Evolutionary conservation across 2,797 vertebrate genomes (phyloP).

Genomic region (Antrozous pallidus): DNA sequence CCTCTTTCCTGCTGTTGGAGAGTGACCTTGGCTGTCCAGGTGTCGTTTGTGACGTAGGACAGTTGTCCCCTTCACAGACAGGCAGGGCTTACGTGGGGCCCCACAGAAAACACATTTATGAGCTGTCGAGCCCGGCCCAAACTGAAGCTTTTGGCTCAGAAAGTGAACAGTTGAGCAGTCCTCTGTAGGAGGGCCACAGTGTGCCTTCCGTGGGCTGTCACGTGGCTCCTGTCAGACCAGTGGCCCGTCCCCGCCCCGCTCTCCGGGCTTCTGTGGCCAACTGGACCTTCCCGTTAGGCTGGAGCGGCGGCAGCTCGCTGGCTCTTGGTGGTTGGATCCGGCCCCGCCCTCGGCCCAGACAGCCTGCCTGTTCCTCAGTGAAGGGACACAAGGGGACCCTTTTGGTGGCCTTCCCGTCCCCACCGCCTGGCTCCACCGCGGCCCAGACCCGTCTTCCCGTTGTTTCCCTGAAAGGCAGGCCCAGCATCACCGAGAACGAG

Average conservation of each 20-base stretch:
- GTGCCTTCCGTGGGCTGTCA: background rate
- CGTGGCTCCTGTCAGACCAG: accelerated
- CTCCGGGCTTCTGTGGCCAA: background rate
- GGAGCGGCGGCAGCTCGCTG: background rate
- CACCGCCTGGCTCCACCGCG: background rate
- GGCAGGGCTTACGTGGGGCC: accelerated
- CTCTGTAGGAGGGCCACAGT: background rate
- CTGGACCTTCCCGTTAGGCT: accelerated
- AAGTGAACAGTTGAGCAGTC: background rate
- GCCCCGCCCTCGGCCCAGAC: background rate
- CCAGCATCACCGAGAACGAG: background rate
- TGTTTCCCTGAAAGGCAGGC: background rate
- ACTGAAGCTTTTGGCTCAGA: background rate
- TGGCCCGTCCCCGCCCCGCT: background rate
- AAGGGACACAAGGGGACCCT: too few species aligned
- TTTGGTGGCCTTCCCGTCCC: background rate
- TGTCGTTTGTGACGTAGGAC: background rate
- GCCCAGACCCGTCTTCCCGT: background rate
- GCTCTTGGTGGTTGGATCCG: background rate
- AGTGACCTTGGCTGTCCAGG: background rate
- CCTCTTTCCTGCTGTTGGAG: accelerated
- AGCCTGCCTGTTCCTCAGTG: too few species aligned
- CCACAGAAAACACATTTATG: too few species aligned
- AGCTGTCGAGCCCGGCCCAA: background rate
- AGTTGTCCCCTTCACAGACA: background rate